Base-by-base conservation (phyloP, 23 tunicate genomes). In the Styela clava region DNA sequence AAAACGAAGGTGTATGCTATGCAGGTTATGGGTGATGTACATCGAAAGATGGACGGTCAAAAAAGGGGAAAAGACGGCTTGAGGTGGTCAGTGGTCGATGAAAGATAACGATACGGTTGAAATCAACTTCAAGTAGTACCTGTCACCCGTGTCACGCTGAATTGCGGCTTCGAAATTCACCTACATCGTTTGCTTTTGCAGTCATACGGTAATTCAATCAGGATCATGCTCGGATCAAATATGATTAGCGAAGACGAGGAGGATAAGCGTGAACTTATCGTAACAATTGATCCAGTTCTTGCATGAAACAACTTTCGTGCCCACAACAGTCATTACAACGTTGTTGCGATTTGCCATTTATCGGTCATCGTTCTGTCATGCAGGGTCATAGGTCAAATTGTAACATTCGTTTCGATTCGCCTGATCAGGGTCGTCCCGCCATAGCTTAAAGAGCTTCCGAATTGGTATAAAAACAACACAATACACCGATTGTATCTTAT, bases 141-240 rank as follows among this genome's bases (percentile, higher is more conserved):
- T 74, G 77, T 83, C 86, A 83, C 63, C 79, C 61, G 35, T 67
- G 78, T 83, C 64, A 83, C 86, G 86, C 65, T 83, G 1, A 73
- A 83, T 68, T 83, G 79, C 56, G 35, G 52, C 62, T 62, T 63
- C 33, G 33, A 74, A 51, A 83, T 74, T 69, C 31, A 12, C 12
- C 56, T 44, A 44, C 56, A 44, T 44, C 12, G 56, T 44, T 44
- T 44, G 56, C n/a, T 44, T 44, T 44, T 44, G 56, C n/a, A n/a
- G n/a, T n/a, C n/a, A n/a, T n/a, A n/a, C n/a, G n/a, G n/a, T n/a
- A n/a, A n/a, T n/a, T n/a, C n/a, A n/a, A n/a, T n/a, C n/a, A n/a
- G n/a, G n/a, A n/a, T n/a, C n/a, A n/a, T n/a, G n/a, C n/a, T n/a
- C n/a, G n/a, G n/a, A n/a, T n/a, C n/a, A n/a, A n/a, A n/a, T n/a